These are phyloP conservation scores for Maylandia zebra DNA, from an alignment of 2,113 vertebrate genomes.

Conservation along the genomic window DNA sequence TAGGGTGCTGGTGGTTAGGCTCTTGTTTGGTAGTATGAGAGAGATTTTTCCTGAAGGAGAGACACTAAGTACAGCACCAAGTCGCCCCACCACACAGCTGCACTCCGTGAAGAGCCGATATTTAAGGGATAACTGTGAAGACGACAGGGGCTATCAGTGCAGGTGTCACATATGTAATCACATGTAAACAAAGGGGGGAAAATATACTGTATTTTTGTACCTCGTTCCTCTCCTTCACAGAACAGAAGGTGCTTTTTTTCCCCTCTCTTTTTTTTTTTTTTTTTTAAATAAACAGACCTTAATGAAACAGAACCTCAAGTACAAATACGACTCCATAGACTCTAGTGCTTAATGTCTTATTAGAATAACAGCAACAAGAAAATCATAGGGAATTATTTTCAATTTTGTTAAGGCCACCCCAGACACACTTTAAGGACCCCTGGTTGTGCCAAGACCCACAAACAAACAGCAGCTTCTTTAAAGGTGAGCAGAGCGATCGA, in stretches of 20 bases:
- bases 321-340: background rate
- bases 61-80: background rate
- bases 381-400: background rate
- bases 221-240: background rate
- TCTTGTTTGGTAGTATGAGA: background rate
- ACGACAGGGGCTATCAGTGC: background rate
- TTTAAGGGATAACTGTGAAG: background rate
- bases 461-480: background rate
- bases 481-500: background rate
- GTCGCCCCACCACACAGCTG: background rate
- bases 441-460: background rate
- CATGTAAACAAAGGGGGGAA: background rate
- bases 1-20: background rate
- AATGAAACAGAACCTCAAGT: background rate
- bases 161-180: background rate
- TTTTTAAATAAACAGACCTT: background rate
- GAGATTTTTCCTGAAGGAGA: background rate
- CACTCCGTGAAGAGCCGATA: fast-evolving
- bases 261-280: fast-evolving
- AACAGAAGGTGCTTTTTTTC: fast-evolving
- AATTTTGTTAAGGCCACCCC: background rate
- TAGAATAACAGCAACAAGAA: background rate
- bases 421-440: background rate
- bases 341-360: background rate
- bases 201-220: background rate